These are phyloP conservation scores for Apodemia hepburni DNA, from an alignment of 2,888 invertebrate genomes.

Conservation along the genomic window DNA sequence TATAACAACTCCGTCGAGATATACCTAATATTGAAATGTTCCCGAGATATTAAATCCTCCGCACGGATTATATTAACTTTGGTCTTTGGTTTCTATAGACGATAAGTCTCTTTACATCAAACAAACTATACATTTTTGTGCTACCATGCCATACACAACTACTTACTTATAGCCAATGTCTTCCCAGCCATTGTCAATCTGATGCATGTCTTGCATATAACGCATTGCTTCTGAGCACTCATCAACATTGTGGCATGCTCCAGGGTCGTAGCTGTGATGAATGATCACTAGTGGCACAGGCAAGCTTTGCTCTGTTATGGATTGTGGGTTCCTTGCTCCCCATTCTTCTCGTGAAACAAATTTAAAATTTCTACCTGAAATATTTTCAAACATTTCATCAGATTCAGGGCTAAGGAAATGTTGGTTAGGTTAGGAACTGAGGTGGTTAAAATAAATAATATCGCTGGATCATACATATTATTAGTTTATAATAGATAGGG, in stretches of 20 bases:
- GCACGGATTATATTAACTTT: no score
- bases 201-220: constrained; percentile 83
- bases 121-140: no score
- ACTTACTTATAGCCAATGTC: constrained; percentile 83
- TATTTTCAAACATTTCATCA: background rate
- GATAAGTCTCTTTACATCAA: no score
- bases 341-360: constrained; percentile 69
- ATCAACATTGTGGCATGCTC: constrained; percentile 71
- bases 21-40: no score
- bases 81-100: no score
- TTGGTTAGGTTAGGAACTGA: no score
- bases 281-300: constrained; percentile 84
- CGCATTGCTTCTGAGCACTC: constrained; percentile 81
- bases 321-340: constrained; percentile 76
- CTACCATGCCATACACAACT: no score
- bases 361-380: constrained; percentile 23
- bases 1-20: no score
- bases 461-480: background rate
- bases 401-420: no score
- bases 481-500: background rate
- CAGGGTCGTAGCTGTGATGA: constrained; percentile 83
- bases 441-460: background rate
- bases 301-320: constrained; percentile 60
- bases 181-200: constrained; percentile 78
- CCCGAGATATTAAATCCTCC: no score